phyloP scores from a whole-genome alignment of 2,113 vertebrate genomes.

The Recurvirostra avosetta region DNA sequence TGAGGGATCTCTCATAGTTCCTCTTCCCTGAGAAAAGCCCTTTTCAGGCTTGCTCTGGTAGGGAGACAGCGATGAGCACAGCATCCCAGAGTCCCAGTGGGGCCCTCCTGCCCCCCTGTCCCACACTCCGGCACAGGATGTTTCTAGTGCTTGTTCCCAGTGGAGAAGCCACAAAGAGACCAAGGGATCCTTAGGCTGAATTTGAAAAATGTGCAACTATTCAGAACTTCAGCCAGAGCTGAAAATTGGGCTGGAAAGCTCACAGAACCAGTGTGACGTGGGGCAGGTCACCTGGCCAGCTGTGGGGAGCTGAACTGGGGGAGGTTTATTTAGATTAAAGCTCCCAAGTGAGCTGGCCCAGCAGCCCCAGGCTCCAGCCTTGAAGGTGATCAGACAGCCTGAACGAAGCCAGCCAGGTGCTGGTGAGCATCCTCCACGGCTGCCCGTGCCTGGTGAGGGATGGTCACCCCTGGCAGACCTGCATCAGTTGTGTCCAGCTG shows the following conservation, averaged over 20 bases:
- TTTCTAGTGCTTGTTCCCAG: neutral
- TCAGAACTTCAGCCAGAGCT: neutral
- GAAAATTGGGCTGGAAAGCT: neutral
- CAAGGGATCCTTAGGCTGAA: rapidly evolving
- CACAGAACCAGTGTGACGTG: neutral
- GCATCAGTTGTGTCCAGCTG: rapidly evolving
- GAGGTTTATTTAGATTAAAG: neutral
- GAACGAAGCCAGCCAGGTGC: neutral
- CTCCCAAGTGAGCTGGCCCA: neutral
- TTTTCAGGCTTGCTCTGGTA: neutral
- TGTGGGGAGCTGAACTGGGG: neutral
- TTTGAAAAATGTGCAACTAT: neutral
- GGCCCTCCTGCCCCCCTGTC: neutral
- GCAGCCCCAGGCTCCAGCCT: neutral
- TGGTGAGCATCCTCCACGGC: neutral
- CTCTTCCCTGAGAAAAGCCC: neutral
- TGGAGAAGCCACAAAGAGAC: neutral
- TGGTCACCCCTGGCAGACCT: rapidly evolving
- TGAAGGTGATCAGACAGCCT: neutral
- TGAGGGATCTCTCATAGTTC: neutral
- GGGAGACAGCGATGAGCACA: rapidly evolving
- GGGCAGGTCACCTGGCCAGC: neutral
- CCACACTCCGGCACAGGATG: rapidly evolving
- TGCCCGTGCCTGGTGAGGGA: neutral
- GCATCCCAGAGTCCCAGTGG: neutral